Evolutionary conservation across 2,113 vertebrate genomes (phyloP).

Genomic region (Dasyurus viverrinus): DNA sequence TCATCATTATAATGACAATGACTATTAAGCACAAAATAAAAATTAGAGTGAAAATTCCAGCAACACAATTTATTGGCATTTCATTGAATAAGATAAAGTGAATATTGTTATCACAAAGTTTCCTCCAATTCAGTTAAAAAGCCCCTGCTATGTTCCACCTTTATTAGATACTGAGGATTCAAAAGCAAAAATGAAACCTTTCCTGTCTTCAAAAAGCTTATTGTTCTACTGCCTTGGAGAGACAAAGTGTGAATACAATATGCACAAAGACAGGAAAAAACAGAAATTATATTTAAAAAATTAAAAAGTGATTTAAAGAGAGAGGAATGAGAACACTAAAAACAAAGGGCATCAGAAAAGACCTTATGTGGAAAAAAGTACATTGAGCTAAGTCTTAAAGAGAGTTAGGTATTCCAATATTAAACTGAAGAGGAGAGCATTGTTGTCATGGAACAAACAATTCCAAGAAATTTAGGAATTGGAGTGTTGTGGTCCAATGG

Average conservation of each 20-base stretch:
- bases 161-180: background rate
- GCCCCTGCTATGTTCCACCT: background rate
- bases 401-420: background rate
- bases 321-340: background rate
- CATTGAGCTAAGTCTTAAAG: background rate
- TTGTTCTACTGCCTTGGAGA: background rate
- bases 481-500: background rate
- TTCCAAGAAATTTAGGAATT: background rate
- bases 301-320: background rate
- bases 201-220: background rate
- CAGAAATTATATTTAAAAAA: background rate
- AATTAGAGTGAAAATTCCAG: background rate
- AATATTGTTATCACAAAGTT: background rate
- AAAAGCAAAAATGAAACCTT: background rate
- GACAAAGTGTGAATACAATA: background rate
- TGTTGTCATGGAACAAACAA: background rate
- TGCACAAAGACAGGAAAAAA: background rate
- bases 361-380: background rate
- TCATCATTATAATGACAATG: background rate
- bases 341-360: background rate
- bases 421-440: background rate
- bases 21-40: background rate
- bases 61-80: background rate
- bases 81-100: background rate
- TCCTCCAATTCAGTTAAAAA: background rate